A percentile compares a stretch with the other conserved stretches of the same genome.
These are phyloP conservation scores for Pseudococcus viburni DNA, from an alignment of 2,888 invertebrate genomes.

Conservation along the genomic window DNA sequence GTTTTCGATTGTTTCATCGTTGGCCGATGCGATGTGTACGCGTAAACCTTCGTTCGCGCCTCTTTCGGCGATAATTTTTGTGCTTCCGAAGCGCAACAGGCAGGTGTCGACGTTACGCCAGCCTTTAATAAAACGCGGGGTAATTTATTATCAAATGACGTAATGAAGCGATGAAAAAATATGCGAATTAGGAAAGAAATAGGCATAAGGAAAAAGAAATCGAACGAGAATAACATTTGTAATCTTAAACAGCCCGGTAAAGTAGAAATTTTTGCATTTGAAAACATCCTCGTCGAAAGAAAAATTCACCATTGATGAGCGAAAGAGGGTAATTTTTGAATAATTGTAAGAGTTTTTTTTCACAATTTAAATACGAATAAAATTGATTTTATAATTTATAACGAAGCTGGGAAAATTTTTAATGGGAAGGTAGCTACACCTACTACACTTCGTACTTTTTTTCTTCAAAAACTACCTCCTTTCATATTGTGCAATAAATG, in stretches of 20 bases:
- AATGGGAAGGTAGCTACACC: background rate
- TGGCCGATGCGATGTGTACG: background rate
- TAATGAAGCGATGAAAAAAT: constrained; percentile 24
- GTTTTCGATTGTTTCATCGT: constrained; percentile 33
- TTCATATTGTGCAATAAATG: background rate
- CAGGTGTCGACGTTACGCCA: constrained; percentile 36
- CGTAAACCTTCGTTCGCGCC: background rate
- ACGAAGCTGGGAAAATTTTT: background rate
- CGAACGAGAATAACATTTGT: constrained; percentile 23
- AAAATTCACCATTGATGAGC: constrained; percentile 40
- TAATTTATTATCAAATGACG: constrained; percentile 44
- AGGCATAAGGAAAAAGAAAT: background rate
- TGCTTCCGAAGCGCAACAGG: constrained; percentile 25
- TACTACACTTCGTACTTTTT: background rate
- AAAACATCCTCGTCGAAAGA: background rate
- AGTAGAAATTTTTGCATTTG: constrained; percentile 8
- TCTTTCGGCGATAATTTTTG: constrained; percentile 14
- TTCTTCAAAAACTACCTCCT: background rate
- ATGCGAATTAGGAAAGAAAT: background rate
- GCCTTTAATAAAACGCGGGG: background rate
- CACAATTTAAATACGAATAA: constrained; percentile 11
- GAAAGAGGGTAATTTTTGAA: constrained; percentile 4
- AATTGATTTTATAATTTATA: constrained; percentile 20
- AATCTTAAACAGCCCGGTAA: background rate
- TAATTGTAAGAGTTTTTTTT: background rate